Evolutionary conservation across 2,797 vertebrate species (phyloP).

Genomic region (Mastacembelus armatus): DNA sequence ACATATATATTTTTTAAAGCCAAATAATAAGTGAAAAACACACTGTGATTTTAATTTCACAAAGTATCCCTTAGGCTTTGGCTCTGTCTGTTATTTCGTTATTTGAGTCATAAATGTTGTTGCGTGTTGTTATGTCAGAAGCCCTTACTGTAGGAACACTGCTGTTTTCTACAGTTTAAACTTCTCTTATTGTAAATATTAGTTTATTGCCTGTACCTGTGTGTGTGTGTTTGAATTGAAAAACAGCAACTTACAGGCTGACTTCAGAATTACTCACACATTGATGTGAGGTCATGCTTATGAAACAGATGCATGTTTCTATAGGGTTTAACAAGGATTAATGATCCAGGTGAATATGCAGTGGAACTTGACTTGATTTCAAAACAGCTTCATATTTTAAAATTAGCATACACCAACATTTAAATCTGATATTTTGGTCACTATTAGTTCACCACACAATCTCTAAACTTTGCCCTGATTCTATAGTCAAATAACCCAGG

Average conservation of each 20-base stretch:
- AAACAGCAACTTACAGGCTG: neutral
- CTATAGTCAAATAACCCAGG: neutral
- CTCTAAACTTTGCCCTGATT: neutral
- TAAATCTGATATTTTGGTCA: neutral
- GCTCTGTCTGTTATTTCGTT: neutral
- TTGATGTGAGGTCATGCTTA: conserved; percentile 28
- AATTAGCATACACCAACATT: neutral
- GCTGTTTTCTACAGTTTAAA: neutral
- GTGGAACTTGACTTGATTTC: no score
- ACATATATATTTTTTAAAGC: no score
- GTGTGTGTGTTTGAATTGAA: no score
- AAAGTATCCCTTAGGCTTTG: neutral
- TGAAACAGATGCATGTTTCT: neutral
- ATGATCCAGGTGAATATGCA: neutral
- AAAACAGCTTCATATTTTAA: neutral
- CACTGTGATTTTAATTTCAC: neutral
- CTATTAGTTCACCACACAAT: neutral
- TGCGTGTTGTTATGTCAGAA: neutral
- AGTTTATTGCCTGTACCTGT: no score
- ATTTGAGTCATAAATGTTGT: no score
- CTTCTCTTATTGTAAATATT: no score
- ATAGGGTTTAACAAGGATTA: neutral
- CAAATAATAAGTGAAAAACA: no score
- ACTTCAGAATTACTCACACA: conserved; percentile 12
- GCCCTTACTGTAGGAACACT: no score